phyloP scores from a whole-genome alignment of 2,888 invertebrate species.

The Xanthorhoe spadicearia region DNA sequence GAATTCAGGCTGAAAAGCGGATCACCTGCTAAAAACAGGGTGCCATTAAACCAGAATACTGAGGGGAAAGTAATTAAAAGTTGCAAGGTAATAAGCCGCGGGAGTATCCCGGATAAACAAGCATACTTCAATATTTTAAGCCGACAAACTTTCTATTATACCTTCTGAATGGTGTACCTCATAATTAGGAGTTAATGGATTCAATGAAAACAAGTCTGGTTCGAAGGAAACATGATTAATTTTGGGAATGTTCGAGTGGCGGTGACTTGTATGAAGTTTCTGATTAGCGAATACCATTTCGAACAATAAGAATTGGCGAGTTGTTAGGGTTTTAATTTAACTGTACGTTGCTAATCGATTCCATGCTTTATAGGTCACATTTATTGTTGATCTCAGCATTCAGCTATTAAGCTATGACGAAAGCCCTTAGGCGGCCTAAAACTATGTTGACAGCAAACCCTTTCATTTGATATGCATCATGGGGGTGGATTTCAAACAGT shows the following conservation, averaged over 20 bases:
- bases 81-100: slow-evolving; percentile 52
- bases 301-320: background rate
- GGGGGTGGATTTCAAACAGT: too few relatives aligned
- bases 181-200: slow-evolving; percentile 52
- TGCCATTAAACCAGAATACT: slow-evolving; percentile 60
- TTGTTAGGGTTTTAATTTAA: background rate
- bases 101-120: slow-evolving; percentile 50
- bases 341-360: too few relatives aligned
- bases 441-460: too few relatives aligned
- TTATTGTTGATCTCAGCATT: too few relatives aligned
- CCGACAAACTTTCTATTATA: slow-evolving; percentile 54
- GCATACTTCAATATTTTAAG: slow-evolving; percentile 55
- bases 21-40: slow-evolving; percentile 50
- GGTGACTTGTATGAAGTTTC: slow-evolving; percentile 41
- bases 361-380: too few relatives aligned
- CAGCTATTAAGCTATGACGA: too few relatives aligned
- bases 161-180: slow-evolving; percentile 48
- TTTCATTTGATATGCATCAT: too few relatives aligned
- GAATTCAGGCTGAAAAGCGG: slow-evolving; percentile 50
- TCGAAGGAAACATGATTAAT: slow-evolving; percentile 39
- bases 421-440: too few relatives aligned
- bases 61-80: slow-evolving; percentile 70
- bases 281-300: background rate
- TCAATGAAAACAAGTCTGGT: slow-evolving; percentile 45
- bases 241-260: slow-evolving; percentile 35